Conservation (phyloP, 2,113 vertebrate species). For the Thamnophis sirtalis region DNA sequence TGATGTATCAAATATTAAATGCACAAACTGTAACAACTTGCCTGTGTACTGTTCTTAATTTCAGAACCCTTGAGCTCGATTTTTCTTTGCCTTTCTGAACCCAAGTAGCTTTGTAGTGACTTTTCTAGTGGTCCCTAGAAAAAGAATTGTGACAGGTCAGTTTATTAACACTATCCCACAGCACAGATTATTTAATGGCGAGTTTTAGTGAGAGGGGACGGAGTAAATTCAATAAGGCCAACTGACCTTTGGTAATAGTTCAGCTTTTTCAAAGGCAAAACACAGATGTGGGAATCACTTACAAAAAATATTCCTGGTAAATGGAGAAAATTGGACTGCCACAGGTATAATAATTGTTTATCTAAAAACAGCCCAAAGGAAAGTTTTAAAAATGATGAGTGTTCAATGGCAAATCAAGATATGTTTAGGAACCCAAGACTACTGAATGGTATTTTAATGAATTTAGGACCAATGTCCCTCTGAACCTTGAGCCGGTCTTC, state of each 20-base stretch:
- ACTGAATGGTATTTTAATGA: neutral
- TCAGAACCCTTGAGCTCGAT: slow-evolving; percentile 86
- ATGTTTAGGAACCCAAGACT: neutral
- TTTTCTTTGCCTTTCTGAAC: slow-evolving; percentile 86
- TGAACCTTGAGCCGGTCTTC: neutral
- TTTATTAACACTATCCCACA: neutral
- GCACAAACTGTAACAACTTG: slow-evolving; percentile 49
- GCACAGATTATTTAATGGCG: neutral
- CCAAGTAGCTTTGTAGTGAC: slow-evolving; percentile 83
- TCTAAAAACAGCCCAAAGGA: neutral
- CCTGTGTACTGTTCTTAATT: slow-evolving; percentile 88
- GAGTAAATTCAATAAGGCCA: neutral
- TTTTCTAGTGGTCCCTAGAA: slow-evolving; percentile 88
- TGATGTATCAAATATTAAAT: neutral
- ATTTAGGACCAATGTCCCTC: neutral
- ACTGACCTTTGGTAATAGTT: neutral
- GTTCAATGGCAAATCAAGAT: neutral
- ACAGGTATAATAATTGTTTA: neutral
- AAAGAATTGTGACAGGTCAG: slow-evolving; percentile 20
- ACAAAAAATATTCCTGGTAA: neutral
- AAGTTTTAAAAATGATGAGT: neutral
- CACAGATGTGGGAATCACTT: neutral
- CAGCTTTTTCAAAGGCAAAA: neutral
- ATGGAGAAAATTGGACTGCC: neutral
- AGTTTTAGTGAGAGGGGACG: neutral